These are phyloP conservation scores for Ophthalmolycus amberensis DNA, from an alignment of 2,113 vertebrate species.

Conservation along the genomic window DNA sequence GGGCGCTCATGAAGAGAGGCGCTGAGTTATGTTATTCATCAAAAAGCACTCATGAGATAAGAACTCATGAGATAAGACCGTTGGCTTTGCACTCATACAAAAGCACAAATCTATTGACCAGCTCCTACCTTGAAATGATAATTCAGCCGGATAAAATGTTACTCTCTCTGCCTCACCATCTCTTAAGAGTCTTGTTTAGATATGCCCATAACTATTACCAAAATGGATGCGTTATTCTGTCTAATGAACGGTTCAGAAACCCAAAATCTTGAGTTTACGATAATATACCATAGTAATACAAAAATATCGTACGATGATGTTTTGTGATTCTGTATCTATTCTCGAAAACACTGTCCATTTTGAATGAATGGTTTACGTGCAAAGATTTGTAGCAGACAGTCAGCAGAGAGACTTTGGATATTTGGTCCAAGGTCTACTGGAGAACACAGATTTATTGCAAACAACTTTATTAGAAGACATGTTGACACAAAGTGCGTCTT, in stretches of 20 bases:
- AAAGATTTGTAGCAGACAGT: no score
- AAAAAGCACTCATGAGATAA: conserved; percentile 43
- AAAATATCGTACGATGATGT: no score
- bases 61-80: conserved; percentile 41
- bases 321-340: no score
- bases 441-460: no score
- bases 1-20: conserved; percentile 20
- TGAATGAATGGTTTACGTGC: background rate
- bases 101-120: conserved; percentile 26
- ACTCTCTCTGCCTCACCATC: conserved; percentile 9
- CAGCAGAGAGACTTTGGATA: no score
- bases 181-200: background rate
- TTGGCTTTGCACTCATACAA: conserved; percentile 4
- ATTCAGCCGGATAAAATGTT: conserved; percentile 16
- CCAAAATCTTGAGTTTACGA: background rate
- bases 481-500: no score
- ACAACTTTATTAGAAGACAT: no score
- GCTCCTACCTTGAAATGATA: conserved; percentile 41
- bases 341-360: no score
- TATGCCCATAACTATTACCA: background rate
- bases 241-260: no score
- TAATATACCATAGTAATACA: no score
- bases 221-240: background rate
- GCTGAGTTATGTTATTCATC: conserved; percentile 35
- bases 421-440: no score